A percentile compares a stretch with the other conserved stretches of the same genome.
Conservation (phyloP, 2,888 invertebrate species). For the Pseudococcus longispinus region DNA sequence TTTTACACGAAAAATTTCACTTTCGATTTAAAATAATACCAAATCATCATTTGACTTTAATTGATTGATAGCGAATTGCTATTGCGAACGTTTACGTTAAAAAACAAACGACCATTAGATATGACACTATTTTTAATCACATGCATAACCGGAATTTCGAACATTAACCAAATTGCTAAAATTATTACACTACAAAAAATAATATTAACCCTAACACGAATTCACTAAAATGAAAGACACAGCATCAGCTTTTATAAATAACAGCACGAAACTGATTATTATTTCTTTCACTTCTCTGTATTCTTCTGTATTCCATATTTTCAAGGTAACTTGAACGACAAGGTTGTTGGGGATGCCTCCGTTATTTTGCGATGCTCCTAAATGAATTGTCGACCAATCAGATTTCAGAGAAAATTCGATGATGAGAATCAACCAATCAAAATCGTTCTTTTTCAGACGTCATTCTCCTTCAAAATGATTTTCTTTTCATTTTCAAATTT, state of each 20-base stretch:
- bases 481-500: background rate
- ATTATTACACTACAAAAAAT: background rate
- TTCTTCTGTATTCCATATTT: conserved; percentile 34
- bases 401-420: background rate
- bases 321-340: background rate
- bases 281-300: background rate
- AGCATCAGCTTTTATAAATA: background rate
- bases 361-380: background rate
- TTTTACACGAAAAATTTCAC: conserved; percentile 46
- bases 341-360: background rate
- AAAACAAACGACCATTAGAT: background rate
- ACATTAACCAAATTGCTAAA: background rate
- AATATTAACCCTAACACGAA: background rate
- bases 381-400: background rate
- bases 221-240: conserved; percentile 6
- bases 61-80: conserved; percentile 10
- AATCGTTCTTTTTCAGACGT: background rate
- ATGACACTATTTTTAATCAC: background rate
- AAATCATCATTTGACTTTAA: conserved; percentile 42
- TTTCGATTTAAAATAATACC: conserved; percentile 49
- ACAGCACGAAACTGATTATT: conserved; percentile 32
- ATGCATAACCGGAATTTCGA: conserved; percentile 33
- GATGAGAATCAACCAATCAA: background rate
- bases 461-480: background rate
- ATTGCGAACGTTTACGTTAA: background rate